These are phyloP conservation scores for Ancistrus triradiatus DNA, from an alignment of 2,113 vertebrate species.

Conservation along the genomic window DNA sequence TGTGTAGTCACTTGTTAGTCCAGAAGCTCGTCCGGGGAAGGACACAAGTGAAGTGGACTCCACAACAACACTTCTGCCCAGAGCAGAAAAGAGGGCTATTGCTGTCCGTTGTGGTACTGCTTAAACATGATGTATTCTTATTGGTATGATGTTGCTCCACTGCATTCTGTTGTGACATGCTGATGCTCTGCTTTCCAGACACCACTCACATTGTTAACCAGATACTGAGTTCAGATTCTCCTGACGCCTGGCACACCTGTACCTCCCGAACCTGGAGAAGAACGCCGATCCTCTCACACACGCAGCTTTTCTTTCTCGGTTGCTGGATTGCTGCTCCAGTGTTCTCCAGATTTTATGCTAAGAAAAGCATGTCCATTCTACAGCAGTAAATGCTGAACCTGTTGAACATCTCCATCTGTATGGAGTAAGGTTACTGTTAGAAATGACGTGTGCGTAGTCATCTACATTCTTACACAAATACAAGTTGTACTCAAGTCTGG, in stretches of 20 bases:
- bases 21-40: constrained; percentile 47
- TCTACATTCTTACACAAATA: no score
- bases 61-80: constrained; percentile 61
- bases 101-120: no score
- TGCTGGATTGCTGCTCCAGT: constrained; percentile 83
- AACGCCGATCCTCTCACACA: constrained; percentile 75
- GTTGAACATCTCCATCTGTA: constrained; percentile 79
- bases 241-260: constrained; percentile 81
- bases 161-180: background rate
- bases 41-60: constrained; percentile 53
- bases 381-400: constrained; percentile 79
- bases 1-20: constrained; percentile 55
- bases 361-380: constrained; percentile 85
- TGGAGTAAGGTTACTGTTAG: no score
- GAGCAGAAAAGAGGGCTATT: constrained; percentile 40
- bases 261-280: constrained; percentile 81
- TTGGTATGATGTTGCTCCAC: no score
- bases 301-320: constrained; percentile 70
- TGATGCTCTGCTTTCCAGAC: constrained; percentile 69
- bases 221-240: constrained; percentile 75
- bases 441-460: no score
- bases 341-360: constrained; percentile 76
- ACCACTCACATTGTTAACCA: constrained; percentile 80
- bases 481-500: no score
- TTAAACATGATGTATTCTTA: no score